phyloP scores from a whole-genome alignment of 2,888 invertebrate genomes.

The Altica lythri region DNA sequence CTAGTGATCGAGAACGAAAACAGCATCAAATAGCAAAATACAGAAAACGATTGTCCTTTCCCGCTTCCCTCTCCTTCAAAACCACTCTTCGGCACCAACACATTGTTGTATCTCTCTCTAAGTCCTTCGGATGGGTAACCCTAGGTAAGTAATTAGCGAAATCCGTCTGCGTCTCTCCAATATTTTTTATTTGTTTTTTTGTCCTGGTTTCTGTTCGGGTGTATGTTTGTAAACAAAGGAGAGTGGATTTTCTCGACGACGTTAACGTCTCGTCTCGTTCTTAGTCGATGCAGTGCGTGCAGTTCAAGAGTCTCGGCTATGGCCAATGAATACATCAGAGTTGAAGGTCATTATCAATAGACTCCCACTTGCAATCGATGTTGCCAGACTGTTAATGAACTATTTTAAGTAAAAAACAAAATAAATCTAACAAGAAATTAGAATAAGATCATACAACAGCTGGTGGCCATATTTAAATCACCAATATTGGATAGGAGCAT shows the following conservation, averaged over 20 bases:
- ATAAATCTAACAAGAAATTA: too few species aligned
- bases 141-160: not conserved
- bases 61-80: not conserved
- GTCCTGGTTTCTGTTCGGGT: not conserved
- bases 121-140: not conserved
- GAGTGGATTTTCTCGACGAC: conserved; percentile 26
- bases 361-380: conserved; percentile 44
- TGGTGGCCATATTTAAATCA: too few species aligned
- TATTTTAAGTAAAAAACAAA: conserved; percentile 8
- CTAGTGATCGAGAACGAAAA: too few species aligned
- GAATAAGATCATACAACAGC: too few species aligned
- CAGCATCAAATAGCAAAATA: too few species aligned
- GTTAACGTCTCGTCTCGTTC: conserved; percentile 25
- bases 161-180: not conserved
- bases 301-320: conserved; percentile 32
- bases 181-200: not conserved
- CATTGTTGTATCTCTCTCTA: too few species aligned
- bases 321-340: conserved; percentile 42
- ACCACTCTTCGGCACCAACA: too few species aligned
- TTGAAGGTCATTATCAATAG: conserved; percentile 53
- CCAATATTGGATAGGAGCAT: too few species aligned
- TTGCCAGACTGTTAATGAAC: conserved; percentile 24
- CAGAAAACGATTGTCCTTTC: not conserved
- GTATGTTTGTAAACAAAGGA: conserved; percentile 41
- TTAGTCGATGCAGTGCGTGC: conserved; percentile 25